Evolutionary conservation across 2,797 vertebrate genomes (phyloP), one percentile per base, ranked within the genome.

Genomic region (Anguilla obscura): DNA sequence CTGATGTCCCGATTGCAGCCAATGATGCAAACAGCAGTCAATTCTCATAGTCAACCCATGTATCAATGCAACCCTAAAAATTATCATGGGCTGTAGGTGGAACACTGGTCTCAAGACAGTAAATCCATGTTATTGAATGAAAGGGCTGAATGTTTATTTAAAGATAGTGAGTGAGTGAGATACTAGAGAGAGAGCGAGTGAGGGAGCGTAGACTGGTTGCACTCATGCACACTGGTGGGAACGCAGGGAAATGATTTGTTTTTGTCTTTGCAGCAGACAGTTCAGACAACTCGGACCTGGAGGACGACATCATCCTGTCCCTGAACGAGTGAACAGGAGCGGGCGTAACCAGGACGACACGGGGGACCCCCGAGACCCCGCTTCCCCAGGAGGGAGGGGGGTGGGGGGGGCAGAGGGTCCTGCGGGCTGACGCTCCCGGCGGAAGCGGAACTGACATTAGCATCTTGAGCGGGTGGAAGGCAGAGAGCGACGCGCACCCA

Each of bases 221-320:
- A 36, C 36, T 36, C 36, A 36, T 36, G 36, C 36, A 36, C 36
- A 36, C 36, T 36, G 36, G 36, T 36, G 36, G 36, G 36, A 36
- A 50, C 50, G 6, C 50, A 50, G 54, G 54, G 14, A 12, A 66
- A 66, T 27, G 1, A 24, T 74, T 24, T 89, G 92, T 87, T 90
- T 90, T 88, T 90, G 1, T 93, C 87, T 79, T 92, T 93, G 87
- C 93, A 97, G 97, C 98, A 33, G 98, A 99, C 96, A 98, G 97
- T 95, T 98, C 98, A 0, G 98, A 99, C 94, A 99, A 84, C 96
- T 99, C 98, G 0, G 98, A 99, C 95, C 94, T 99, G 93, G 99
- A 99, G 94, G 99, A 99, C 87, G 98, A 99, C 96, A 99, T 99
- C 94, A 98, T 99, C 93, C 95, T 99, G 88, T 97, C 98, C 92